Base-by-base conservation (phyloP, 2,888 invertebrate species). In the Margaritifera margaritifera region DNA sequence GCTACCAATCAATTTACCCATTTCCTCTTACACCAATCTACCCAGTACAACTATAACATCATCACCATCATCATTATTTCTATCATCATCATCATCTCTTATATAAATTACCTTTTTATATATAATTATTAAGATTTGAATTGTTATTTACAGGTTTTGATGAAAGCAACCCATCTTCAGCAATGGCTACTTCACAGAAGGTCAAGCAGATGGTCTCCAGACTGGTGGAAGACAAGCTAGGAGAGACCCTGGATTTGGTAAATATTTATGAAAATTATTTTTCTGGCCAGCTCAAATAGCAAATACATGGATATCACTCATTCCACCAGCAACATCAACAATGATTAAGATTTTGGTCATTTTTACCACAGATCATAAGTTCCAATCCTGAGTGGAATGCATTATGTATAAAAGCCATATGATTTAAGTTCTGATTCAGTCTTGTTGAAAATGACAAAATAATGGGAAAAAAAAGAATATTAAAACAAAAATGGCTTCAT, bases 221-320 rank as follows among this genome's bases (percentile, higher is more conserved):
- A 62, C 75, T 85, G 57, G 80, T 86, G 4, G 84, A 85, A 68
- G 84, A 84, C 65, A 67, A 80, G 51, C 78, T 86, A 22, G 85
- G 85, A 31, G 86, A 85, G 67, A 78, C 83, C 25, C 66, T 86
- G 6, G 86, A 85, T 75, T 77, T 85, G 80, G 86, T 86, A 67
- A 74, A 80, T 72, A 24, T 50, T 51, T 52, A 11, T 22, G 15
- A 11, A 42, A 42, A 42, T 42, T 42, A 15, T 15, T 31, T 31
- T 31, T 8, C 31, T 31, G 42, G 22, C 27, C 4, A 63, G 54
- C 31, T 55, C 55, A n/a, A 25, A 24, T 22, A 56, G 50, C 15
- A 50, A 65, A n/a, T 2, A 3, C n/a, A n/a, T 2, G 4, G n/a
- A 5, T 19, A 22, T 22, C 42, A 18, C 18, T 62, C 53, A 24